Base-by-base conservation (phyloP, 2,888 invertebrate genomes). In the Rhabditoides inermis region DNA sequence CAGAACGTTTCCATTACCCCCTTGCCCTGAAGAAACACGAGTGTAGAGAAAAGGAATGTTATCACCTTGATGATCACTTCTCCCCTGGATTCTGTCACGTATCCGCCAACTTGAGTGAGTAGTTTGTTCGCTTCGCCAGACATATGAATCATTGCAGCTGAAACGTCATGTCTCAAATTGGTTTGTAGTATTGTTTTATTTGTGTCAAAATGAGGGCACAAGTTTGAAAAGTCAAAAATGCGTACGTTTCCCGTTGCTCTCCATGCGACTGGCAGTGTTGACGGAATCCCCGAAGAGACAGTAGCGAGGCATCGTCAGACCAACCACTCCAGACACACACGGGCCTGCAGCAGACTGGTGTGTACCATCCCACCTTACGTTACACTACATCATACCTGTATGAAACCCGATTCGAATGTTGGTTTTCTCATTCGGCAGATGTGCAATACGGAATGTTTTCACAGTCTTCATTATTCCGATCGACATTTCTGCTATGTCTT, bases 211-310 rank as follows among this genome's bases (percentile, higher is more conserved):
- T n/a, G n/a, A n/a, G n/a, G 32, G 32, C 32, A 15, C 32, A 32
- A 32, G 10, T 39, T 7, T 10, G 15, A 15, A 15, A 15, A 39
- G 7, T 18, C 6, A 39, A 6, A 39, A 39, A 15, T 3, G n/a
- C 55, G 45, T 45, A 72, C 72, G 62, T 60, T 73, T 71, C 27
- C 71, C 67, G 55, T 72, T 69, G 49, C 61, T 61, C 51, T 73
- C 73, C 72, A 73, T 73, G 18, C 73, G 50, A 0, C 61, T 61
- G 18, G 73, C 73, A 7, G 72, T 73, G 47, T 73, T 73, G 4
- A 73, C 69, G 1, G 70, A 70, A 47, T 73, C 73, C 1, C 73
- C 73, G 49, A 73, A 73, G 5, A 71, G 55, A 51, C 71, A 71
- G 44, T 72, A 71, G 5, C 71, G n/a, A n/a, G 71, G 72, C 72